Conservation (phyloP, 2,113 vertebrate genomes). For the Naja naja region DNA sequence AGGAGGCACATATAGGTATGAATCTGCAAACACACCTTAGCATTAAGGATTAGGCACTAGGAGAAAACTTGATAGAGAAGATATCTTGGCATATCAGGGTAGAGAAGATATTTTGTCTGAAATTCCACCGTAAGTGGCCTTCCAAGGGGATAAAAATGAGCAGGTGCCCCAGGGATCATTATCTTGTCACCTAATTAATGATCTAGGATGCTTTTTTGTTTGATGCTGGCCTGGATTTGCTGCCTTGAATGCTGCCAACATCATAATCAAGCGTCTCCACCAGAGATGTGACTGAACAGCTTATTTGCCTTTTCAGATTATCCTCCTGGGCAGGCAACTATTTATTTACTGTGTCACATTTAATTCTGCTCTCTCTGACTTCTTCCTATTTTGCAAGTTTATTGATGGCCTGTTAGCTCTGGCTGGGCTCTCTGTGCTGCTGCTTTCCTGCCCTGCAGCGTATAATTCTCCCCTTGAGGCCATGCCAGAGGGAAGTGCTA, state of each 20-base stretch:
- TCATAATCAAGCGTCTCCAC: background rate
- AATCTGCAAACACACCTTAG: background rate
- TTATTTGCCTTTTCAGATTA: background rate
- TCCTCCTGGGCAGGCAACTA: background rate
- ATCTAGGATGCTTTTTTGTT: background rate
- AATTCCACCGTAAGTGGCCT: background rate
- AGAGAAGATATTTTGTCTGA: too few relatives aligned
- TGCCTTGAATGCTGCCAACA: background rate
- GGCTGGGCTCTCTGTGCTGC: background rate
- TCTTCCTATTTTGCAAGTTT: background rate
- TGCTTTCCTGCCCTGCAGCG: background rate
- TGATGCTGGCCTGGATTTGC: background rate
- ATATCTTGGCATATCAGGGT: too few relatives aligned
- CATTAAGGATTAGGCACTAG: background rate
- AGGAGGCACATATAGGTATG: background rate
- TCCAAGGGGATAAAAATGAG: background rate
- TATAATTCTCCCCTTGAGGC: background rate
- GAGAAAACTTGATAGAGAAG: background rate
- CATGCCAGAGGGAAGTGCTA: background rate
- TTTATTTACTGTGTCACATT: conserved; percentile 31
- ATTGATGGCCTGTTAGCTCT: background rate
- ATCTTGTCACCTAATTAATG: background rate
- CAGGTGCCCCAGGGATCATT: background rate
- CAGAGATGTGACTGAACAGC: background rate
- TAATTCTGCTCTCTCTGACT: conserved; percentile 9